Percentiles rank a stretch among this genome's conserved stretches.
These are phyloP conservation scores for Lacanobia wlatinum DNA, from an alignment of 2,888 invertebrate species.

Conservation along the genomic window DNA sequence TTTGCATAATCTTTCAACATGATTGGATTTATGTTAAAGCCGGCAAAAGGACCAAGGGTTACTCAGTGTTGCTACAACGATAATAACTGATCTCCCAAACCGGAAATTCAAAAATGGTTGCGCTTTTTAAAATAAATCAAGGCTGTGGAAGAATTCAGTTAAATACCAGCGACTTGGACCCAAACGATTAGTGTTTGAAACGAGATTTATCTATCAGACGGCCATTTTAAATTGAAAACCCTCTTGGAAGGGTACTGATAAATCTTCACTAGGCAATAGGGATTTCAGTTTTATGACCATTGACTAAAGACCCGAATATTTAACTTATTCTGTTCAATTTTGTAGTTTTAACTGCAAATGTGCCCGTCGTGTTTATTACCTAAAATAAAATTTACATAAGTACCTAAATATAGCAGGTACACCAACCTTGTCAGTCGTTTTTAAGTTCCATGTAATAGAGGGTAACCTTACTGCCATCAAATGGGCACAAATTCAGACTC, in stretches of 20 bases:
- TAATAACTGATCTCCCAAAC: constrained; percentile 21
- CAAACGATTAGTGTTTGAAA: constrained; percentile 40
- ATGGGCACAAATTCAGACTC: no score
- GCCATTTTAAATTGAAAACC: constrained; percentile 55
- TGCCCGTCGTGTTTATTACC: neutral
- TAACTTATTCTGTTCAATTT: constrained; percentile 9
- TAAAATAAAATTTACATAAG: no score
- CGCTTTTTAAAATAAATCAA: constrained; percentile 49
- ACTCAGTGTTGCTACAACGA: constrained; percentile 34
- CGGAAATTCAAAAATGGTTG: constrained; percentile 37
- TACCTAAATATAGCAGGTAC: neutral
- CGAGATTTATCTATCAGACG: constrained; percentile 48
- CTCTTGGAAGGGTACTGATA: constrained; percentile 43
- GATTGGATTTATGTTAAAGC: constrained; percentile 53
- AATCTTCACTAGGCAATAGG: constrained; percentile 46
- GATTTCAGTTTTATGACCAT: constrained; percentile 41
- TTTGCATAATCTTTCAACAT: constrained; percentile 59
- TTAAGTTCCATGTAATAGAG: no score
- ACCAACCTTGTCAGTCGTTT: neutral
- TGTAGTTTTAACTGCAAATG: constrained; percentile 23
- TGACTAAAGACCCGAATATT: constrained; percentile 15
- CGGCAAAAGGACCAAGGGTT: constrained; percentile 28
- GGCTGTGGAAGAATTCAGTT: constrained; percentile 29
- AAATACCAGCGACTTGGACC: constrained; percentile 12
- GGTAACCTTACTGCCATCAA: no score